A percentile compares a stretch with the other conserved stretches of the same genome.
These are phyloP conservation scores for Chloroclysta siterata DNA, from an alignment of 2,888 invertebrate species.

Conservation along the genomic window DNA sequence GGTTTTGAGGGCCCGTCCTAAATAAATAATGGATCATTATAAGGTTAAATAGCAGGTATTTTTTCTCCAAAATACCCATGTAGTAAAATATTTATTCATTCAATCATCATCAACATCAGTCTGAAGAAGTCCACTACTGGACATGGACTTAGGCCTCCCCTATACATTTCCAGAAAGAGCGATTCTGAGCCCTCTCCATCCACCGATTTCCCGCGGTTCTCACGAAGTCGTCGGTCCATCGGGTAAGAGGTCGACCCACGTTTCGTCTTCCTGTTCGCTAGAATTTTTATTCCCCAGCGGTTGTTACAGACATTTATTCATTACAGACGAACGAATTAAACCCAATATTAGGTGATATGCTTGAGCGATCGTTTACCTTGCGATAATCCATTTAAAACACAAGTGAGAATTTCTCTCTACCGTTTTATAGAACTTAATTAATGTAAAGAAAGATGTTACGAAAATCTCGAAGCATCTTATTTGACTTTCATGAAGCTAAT, in stretches of 20 bases:
- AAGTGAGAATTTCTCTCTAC: constrained; percentile 4
- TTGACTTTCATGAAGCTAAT: constrained; percentile 38
- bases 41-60: constrained; percentile 26
- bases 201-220: too few relatives aligned
- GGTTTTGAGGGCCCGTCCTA: constrained; percentile 29
- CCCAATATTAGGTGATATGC: constrained; percentile 25
- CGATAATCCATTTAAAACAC: neutral
- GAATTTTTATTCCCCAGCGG: too few relatives aligned
- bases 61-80: constrained; percentile 18
- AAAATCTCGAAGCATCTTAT: constrained; percentile 27
- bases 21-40: constrained; percentile 36
- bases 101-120: too few relatives aligned
- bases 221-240: too few relatives aligned
- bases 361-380: constrained; percentile 15
- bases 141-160: too few relatives aligned
- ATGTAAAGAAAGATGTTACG: constrained; percentile 6
- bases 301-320: constrained; percentile 1
- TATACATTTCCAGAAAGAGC: too few relatives aligned
- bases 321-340: constrained; percentile 25
- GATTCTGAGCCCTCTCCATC: too few relatives aligned
- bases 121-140: too few relatives aligned
- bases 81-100: constrained; percentile 28
- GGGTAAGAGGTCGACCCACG: too few relatives aligned
- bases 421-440: constrained; percentile 11
- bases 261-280: too few relatives aligned